Evolutionary conservation across 64 coral and sea anemone species (phyloP).

Genomic region (Cladopsammia gracilis): DNA sequence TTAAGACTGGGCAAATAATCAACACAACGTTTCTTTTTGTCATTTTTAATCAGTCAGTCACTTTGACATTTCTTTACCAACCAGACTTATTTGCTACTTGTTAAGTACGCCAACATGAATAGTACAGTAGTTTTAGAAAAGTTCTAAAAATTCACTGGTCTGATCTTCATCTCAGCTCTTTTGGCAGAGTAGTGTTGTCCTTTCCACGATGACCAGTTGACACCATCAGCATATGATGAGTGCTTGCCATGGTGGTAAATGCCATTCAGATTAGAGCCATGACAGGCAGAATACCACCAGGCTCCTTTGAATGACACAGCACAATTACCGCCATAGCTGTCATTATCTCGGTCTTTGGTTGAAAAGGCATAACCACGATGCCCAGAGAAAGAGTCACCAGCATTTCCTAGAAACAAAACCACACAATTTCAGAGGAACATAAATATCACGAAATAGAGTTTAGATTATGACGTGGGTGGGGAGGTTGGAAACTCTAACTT

Average conservation of each 20-base stretch:
- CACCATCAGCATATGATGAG: not conserved
- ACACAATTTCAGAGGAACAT: not conserved
- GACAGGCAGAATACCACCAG: conserved; percentile 42
- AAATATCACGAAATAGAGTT: too few relatives aligned
- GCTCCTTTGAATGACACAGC: conserved; percentile 40
- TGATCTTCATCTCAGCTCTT: conserved; percentile 55
- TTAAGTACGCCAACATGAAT: not conserved
- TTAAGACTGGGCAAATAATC: too few relatives aligned
- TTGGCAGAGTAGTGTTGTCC: conserved; percentile 38
- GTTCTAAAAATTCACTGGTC: conserved; percentile 9
- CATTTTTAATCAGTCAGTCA: not conserved
- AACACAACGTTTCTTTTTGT: too few relatives aligned
- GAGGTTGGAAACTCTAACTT: too few relatives aligned
- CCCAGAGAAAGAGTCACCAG: conserved; percentile 16
- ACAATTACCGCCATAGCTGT: not conserved
- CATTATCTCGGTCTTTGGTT: conserved; percentile 59
- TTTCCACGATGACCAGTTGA: conserved; percentile 20
- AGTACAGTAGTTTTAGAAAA: not conserved
- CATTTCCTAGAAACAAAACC: not conserved
- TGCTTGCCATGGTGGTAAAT: conserved; percentile 29
- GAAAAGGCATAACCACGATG: conserved; percentile 18
- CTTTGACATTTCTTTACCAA: too few relatives aligned
- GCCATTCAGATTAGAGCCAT: conserved; percentile 35
- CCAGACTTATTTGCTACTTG: too few relatives aligned
- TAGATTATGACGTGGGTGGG: too few relatives aligned